phyloP scores from a whole-genome alignment of 2,888 invertebrate species.

The Nebria salina region DNA sequence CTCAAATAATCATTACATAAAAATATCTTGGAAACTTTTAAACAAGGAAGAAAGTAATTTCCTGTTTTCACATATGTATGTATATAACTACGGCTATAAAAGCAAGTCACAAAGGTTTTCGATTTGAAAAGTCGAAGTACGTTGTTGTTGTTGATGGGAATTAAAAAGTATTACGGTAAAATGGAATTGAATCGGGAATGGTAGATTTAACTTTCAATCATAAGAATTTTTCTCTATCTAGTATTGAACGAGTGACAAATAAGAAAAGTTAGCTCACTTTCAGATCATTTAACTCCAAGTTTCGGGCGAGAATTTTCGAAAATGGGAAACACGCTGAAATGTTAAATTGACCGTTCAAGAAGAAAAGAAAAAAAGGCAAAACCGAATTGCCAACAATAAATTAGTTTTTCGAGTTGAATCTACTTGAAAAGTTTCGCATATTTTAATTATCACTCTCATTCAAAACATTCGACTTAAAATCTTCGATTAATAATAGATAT shows the following conservation, averaged over 20 bases:
- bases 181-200: background rate
- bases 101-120: background rate
- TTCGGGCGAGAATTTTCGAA: slow-evolving; percentile 38
- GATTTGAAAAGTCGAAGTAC: background rate
- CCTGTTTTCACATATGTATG: too few species aligned
- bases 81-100: background rate
- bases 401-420: background rate
- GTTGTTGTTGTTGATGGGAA: background rate
- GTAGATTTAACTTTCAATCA: slow-evolving; percentile 11
- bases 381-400: slow-evolving; percentile 36
- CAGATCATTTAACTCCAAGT: slow-evolving; percentile 44
- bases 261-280: slow-evolving; percentile 23
- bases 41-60: too few species aligned
- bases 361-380: slow-evolving; percentile 16
- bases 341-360: slow-evolving; percentile 44
- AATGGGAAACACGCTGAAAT: slow-evolving; percentile 43
- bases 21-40: too few species aligned
- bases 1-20: too few species aligned
- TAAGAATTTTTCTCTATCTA: background rate
- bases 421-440: background rate
- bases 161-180: background rate
- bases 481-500: too few species aligned
- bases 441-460: background rate
- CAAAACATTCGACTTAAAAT: too few species aligned
- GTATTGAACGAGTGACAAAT: background rate